Evolutionary conservation across 2,888 invertebrate species (phyloP), one percentile per base, ranked within the genome.

Genomic region (Autographa gamma): DNA sequence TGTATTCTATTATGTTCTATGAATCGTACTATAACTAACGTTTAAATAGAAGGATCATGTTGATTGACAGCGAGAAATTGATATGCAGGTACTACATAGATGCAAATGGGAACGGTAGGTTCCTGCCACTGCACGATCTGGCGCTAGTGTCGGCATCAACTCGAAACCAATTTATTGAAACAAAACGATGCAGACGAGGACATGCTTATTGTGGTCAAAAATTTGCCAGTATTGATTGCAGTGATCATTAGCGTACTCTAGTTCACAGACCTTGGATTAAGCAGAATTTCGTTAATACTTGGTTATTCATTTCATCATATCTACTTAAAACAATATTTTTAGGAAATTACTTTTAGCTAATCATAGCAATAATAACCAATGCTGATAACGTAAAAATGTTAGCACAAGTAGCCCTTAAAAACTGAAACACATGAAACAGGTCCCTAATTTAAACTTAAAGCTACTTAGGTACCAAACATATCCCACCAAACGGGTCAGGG

Each of bases 361-460:
- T 25, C 25, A 25, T 25, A 25, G 25, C 11, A 48, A 48, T 3
- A 7, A n/a, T n/a, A n/a, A n/a, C 48, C 2, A 0, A 43, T 43
- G 5, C 5, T 14, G 14, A 43, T 43, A 43, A 16, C 43, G 14
- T 9, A 41, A 3, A 43, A 16, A 14, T 43, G 14, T 43, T 16
- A 43, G 71, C 66, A 66, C 60, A 67, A 66, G n/a, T 4, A 48
- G 14, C n/a, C 48, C 48, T 48, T 48, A 48, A n/a, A 48, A 48
- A 16, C 2, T 43, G n/a, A n/a, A n/a, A 48, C 48, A 48, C 14
- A 5, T 48, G n/a, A 48, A 48, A n/a, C 48, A n/a, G n/a, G n/a
- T 48, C 48, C n/a, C 48, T n/a, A 48, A 48, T 48, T 48, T 48
- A 48, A 48, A 16, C n/a, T n/a, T 48, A 19, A 56, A 56, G 54